Percentiles rank a stretch among this genome's conserved stretches.
phyloP scores from a whole-genome alignment of 2,888 invertebrate genomes.

The Mesoligia furuncula region DNA sequence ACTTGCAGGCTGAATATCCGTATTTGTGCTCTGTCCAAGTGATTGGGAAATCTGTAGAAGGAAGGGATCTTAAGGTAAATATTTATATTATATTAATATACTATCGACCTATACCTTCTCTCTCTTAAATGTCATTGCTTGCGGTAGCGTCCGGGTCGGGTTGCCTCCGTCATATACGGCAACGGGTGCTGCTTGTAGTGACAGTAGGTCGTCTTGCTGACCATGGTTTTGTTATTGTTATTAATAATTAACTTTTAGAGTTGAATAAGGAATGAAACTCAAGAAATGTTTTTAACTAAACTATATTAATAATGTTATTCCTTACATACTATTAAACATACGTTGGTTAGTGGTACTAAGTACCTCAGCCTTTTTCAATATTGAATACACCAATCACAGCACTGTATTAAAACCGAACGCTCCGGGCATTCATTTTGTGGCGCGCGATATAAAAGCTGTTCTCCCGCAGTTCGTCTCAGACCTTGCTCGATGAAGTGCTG shows the following conservation, averaged over 20 bases:
- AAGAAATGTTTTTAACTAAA: no score
- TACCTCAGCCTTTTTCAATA: no score
- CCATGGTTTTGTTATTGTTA: background rate
- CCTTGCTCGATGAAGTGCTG: no score
- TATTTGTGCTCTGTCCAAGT: conserved; percentile 78
- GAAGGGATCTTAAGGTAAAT: conserved; percentile 83
- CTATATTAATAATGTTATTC: no score
- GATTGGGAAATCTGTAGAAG: conserved; percentile 84
- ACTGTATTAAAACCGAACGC: no score
- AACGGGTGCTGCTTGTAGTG: background rate
- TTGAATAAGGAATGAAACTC: no score
- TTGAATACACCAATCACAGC: no score
- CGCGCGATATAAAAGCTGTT: no score
- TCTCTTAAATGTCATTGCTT: background rate
- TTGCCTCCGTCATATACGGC: background rate
- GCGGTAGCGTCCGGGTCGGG: background rate
- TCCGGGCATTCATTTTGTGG: no score
- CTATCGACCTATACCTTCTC: background rate
- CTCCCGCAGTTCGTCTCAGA: no score
- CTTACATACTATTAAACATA: no score
- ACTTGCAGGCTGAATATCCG: conserved; percentile 77
- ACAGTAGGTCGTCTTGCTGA: background rate
- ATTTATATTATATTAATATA: background rate
- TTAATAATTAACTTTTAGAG: background rate
- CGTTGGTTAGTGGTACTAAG: no score